Base-by-base conservation (phyloP, 2,888 invertebrate genomes). In the Tromatobia lineatoria region DNA sequence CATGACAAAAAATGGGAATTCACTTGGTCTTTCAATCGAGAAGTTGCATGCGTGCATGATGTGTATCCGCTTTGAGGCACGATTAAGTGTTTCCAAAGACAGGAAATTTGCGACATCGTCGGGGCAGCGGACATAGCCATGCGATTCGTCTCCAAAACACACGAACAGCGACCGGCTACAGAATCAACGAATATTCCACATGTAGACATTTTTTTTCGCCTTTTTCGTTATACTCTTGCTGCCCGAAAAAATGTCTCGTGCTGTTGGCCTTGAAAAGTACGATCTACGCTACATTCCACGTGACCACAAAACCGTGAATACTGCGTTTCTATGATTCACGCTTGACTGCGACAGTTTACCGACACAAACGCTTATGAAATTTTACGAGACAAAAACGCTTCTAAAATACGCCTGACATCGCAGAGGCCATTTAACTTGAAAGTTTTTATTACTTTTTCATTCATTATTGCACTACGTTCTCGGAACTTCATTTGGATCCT, bases 21-120 rank as follows among this genome's bases (percentile, higher is more conserved):
- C 88, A 90, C 88, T 84, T 94, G 88, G 89, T 88, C 69, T 90
- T 52, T 87, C 90, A 79, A 86, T 91, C 42, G 75, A 92, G 84
- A 85, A 93, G 79, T 64, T 88, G 86, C 86, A 59, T 67, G 76
- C 80, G 76, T 73, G 77, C 83, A 76, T 71, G 64, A n/a, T n/a
- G 57, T 25, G 73, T 81, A 76, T 83, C 80, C 83, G 83, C 83
- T 76, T 76, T 83, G 80, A 83, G 76, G 66, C 67, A 70, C 83
- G 83, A 83, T 83, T 83, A 83, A 75, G 50, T 76, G 76, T 83
- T 83, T 76, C 83, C 66, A 80, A 83, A 83, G 67, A 42, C 76
- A 76, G 83, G 83, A 83, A 83, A 76, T 73, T 80, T 76, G 83
- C 80, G 71, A 83, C 23, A 76, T 76, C 45, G 73, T 76, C 59